Conservation (phyloP, 2,113 vertebrate genomes). For the Cyprinodon tularosa region DNA sequence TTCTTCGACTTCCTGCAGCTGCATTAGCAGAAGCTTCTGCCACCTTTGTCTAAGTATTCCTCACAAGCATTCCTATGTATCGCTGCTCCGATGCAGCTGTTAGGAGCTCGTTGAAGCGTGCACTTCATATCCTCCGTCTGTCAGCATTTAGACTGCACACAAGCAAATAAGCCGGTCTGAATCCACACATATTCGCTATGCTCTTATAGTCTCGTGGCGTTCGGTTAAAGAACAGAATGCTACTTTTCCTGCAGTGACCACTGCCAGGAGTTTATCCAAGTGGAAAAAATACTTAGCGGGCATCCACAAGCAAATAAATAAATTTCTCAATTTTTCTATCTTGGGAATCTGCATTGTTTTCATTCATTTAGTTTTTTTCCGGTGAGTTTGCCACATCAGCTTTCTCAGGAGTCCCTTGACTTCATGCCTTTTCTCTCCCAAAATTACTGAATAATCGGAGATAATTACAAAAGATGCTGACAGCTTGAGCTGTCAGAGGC, state of each 20-base stretch:
- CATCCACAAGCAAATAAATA: constrained; percentile 45
- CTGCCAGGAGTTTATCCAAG: constrained; percentile 23
- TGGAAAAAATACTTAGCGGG: constrained; percentile 37
- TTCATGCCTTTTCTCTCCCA: constrained; percentile 9
- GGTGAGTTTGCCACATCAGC: constrained; percentile 14
- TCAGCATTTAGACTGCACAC: neutral
- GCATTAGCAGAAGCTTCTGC: constrained; percentile 8
- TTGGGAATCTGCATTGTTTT: constrained; percentile 30
- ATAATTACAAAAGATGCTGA: constrained; percentile 13
- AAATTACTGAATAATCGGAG: constrained; percentile 37
- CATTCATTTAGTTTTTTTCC: constrained; percentile 15
- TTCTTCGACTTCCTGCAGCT: constrained; percentile 21
- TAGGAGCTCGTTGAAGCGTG: neutral
- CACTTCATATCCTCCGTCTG: neutral
- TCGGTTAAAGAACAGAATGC: constrained; percentile 5
- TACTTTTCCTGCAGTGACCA: constrained; percentile 15
- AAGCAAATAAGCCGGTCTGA: neutral
- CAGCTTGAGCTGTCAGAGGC: constrained; percentile 1
- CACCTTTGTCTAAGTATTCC: constrained; percentile 17
- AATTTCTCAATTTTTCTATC: constrained; percentile 45
- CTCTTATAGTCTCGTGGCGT: constrained; percentile 1
- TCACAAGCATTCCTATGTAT: constrained; percentile 5
- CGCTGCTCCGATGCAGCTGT: constrained; percentile 2
- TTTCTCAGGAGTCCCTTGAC: constrained; percentile 9
- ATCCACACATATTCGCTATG: constrained; percentile 1